Conservation (phyloP, 2,888 invertebrate species). For the Cephus sareptanus region DNA sequence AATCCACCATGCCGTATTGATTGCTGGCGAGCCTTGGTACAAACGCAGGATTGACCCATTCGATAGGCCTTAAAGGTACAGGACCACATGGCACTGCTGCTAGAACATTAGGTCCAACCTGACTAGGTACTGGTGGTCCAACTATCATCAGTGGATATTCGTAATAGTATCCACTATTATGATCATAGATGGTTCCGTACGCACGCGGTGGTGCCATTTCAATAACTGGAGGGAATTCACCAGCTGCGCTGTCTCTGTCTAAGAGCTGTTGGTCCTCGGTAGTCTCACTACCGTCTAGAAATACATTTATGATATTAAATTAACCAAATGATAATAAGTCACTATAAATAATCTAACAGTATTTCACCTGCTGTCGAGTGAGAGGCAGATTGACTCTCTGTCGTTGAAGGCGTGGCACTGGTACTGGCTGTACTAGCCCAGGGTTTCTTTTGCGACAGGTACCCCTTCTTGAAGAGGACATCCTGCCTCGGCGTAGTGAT, state of each 20-base stretch:
- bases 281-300: conserved; percentile 61
- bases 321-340: background rate
- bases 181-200: conserved; percentile 61
- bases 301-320: background rate
- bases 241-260: conserved; percentile 42
- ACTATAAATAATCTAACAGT: background rate
- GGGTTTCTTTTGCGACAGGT: conserved; percentile 71
- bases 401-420: conserved; percentile 63
- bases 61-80: conserved; percentile 66
- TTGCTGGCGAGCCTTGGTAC: conserved; percentile 55
- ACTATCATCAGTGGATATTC: conserved; percentile 64
- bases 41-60: conserved; percentile 67
- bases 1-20: conserved; percentile 57
- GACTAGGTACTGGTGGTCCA: conserved; percentile 59
- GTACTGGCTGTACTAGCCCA: conserved; percentile 58
- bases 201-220: conserved; percentile 45
- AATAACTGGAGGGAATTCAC: conserved; percentile 46
- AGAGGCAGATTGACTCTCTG: conserved; percentile 63
- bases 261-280: conserved; percentile 61
- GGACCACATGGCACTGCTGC: conserved; percentile 65
- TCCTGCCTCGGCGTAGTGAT: conserved; percentile 78
- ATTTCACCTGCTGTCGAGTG: conserved; percentile 63
- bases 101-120: conserved; percentile 53
- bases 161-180: conserved; percentile 59
- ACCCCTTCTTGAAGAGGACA: conserved; percentile 77